Percentiles rank a stretch among this genome's conserved stretches.
phyloP scores from a whole-genome alignment of 2,113 vertebrate genomes.

The Erinaceus europaeus region DNA sequence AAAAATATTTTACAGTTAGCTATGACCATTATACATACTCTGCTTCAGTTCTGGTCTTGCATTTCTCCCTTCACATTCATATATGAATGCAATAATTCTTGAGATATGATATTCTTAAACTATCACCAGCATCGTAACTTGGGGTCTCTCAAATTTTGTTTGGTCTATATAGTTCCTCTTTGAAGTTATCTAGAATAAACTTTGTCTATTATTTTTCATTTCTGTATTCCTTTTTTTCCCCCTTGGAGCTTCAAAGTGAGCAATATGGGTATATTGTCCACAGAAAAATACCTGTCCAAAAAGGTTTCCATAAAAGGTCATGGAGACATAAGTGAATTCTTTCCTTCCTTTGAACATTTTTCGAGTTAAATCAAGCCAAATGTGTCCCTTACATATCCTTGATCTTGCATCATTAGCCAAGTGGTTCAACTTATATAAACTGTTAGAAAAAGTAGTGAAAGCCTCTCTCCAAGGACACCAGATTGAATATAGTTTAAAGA shows the following conservation, averaged over 20 bases:
- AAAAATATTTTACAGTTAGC: neutral
- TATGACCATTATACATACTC: neutral
- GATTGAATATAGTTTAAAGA: slow-evolving; percentile 31
- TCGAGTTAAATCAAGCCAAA: too few relatives aligned
- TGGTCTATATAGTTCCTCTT: neutral
- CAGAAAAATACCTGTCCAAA: neutral
- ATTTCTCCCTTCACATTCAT: neutral
- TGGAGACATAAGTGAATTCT: too few relatives aligned
- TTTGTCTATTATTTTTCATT: neutral
- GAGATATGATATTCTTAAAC: neutral
- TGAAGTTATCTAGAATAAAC: neutral
- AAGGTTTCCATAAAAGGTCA: too few relatives aligned
- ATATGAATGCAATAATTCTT: neutral
- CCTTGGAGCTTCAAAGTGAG: neutral
- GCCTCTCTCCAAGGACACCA: too few relatives aligned
- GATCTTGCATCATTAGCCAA: too few relatives aligned
- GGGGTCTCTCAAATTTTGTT: neutral
- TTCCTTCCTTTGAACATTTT: too few relatives aligned
- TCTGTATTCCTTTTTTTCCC: too few relatives aligned
- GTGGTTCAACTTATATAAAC: too few relatives aligned
- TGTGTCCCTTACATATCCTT: too few relatives aligned
- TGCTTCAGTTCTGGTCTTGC: neutral
- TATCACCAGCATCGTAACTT: neutral
- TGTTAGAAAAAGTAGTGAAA: too few relatives aligned
- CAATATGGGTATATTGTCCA: neutral